Percentiles rank a stretch among this genome's conserved stretches.
These are phyloP conservation scores for Reticulitermes lucifugus DNA, from an alignment of 2,888 invertebrate species.

Conservation along the genomic window DNA sequence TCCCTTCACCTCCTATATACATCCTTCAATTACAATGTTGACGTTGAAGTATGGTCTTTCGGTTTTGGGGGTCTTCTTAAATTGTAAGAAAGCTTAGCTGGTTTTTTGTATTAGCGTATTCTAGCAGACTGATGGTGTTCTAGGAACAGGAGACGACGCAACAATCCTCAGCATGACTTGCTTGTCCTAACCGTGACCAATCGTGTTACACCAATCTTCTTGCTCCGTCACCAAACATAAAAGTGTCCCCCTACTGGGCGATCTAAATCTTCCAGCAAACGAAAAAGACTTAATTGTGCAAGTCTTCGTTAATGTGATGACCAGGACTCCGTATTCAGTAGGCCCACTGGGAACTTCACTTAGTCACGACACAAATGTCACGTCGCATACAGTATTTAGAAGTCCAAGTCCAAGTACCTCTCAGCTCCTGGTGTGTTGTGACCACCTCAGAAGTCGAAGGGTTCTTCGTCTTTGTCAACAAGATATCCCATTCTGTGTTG, in stretches of 20 bases:
- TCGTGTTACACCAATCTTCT: constrained; percentile 4
- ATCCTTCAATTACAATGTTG: not conserved
- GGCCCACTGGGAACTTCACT: not conserved
- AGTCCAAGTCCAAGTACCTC: too few species aligned
- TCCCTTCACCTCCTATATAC: not conserved
- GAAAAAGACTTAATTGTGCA: constrained; percentile 13
- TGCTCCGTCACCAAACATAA: constrained; percentile 16
- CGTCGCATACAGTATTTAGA: not conserved
- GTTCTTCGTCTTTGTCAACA: too few species aligned
- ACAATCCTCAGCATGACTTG: constrained; percentile 3
- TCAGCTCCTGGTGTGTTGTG: too few species aligned
- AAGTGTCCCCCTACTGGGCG: constrained; percentile 13
- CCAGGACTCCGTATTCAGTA: not conserved
- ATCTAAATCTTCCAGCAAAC: constrained; percentile 9
- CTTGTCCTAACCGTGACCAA: not conserved
- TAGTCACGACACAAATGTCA: not conserved
- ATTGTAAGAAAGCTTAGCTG: not conserved
- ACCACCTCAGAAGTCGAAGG: too few species aligned
- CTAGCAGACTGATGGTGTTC: not conserved
- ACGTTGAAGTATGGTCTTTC: not conserved
- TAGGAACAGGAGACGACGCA: not conserved
- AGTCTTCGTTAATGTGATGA: constrained; percentile 9
- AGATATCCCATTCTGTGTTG: too few species aligned
- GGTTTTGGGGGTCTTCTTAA: not conserved
- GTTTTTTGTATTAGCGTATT: not conserved